Conservation (phyloP, 2,113 vertebrate genomes). For the Miniopterus natalensis region DNA sequence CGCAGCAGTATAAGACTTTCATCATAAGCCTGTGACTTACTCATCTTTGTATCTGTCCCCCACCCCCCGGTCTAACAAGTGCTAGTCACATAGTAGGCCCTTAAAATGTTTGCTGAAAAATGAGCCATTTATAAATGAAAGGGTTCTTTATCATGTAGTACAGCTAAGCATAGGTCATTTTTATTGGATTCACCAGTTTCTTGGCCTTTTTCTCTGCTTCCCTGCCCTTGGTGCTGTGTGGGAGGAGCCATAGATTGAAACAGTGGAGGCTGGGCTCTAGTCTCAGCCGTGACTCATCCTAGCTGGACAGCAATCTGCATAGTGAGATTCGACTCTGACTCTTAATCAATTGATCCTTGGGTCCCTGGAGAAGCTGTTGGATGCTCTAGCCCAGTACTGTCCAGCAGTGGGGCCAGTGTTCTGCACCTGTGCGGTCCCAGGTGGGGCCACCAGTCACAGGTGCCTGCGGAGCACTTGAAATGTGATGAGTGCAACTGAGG, state of each 20-base stretch:
- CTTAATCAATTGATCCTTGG: background rate
- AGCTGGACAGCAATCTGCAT: background rate
- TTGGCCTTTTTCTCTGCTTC: background rate
- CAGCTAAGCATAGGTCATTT: background rate
- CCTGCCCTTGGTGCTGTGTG: background rate
- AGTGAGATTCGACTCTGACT: background rate
- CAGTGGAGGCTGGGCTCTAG: background rate
- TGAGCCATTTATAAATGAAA: background rate
- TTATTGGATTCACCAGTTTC: background rate
- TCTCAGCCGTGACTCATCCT: background rate
- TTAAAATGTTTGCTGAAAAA: background rate
- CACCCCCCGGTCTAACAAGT: background rate
- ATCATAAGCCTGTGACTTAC: background rate
- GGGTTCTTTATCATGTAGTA: background rate
- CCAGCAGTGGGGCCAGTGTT: background rate
- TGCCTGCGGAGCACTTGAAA: background rate
- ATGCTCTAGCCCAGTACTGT: background rate
- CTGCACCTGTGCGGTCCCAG: fast-evolving
- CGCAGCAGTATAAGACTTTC: background rate
- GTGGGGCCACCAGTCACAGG: background rate
- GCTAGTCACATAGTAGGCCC: background rate
- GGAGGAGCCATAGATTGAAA: too few species aligned
- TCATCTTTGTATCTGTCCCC: background rate
- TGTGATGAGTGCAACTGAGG: background rate
- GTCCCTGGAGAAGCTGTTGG: background rate